Percentiles rank a stretch among this genome's conserved stretches.
These are phyloP conservation scores for Calephelis nemesis DNA, from an alignment of 1,140 invertebrate genomes.

Conservation along the genomic window DNA sequence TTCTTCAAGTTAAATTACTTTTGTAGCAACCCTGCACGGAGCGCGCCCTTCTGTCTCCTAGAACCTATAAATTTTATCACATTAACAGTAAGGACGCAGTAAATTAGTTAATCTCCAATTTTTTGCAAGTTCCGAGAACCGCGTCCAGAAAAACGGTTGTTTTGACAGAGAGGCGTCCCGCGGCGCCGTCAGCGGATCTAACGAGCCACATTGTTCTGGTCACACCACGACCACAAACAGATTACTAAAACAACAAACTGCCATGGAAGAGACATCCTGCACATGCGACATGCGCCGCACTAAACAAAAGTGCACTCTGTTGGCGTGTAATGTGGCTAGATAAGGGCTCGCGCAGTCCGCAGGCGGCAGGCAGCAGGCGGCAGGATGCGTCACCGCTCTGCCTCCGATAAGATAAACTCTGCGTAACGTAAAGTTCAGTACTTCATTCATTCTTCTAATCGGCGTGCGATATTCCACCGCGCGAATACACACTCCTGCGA, in stretches of 20 bases:
- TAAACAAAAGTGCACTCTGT: background rate
- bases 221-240: background rate
- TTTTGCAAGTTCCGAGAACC: slow-evolving; percentile 45
- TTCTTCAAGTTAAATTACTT: background rate
- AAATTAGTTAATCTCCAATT: slow-evolving; percentile 38
- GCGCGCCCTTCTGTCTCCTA: slow-evolving; percentile 38
- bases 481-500: background rate
- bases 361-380: background rate
- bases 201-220: slow-evolving; percentile 15
- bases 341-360: background rate
- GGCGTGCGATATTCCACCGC: background rate
- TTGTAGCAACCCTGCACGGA: background rate
- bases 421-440: background rate
- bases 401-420: slow-evolving; percentile 7
- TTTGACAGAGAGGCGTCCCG: slow-evolving; percentile 39
- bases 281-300: slow-evolving; percentile 6
- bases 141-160: slow-evolving; percentile 39
- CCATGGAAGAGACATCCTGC: background rate
- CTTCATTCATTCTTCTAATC: slow-evolving; percentile 1
- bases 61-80: slow-evolving; percentile 63
- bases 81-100: slow-evolving; percentile 50
- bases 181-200: slow-evolving; percentile 24
- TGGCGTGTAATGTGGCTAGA: background rate
- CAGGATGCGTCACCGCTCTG: slow-evolving; percentile 12
- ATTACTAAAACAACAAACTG: slow-evolving; percentile 21